Percentiles rank a stretch among this genome's conserved stretches.
phyloP scores from a whole-genome alignment of 2,888 invertebrate genomes.

The Dicyrtomina minuta region DNA sequence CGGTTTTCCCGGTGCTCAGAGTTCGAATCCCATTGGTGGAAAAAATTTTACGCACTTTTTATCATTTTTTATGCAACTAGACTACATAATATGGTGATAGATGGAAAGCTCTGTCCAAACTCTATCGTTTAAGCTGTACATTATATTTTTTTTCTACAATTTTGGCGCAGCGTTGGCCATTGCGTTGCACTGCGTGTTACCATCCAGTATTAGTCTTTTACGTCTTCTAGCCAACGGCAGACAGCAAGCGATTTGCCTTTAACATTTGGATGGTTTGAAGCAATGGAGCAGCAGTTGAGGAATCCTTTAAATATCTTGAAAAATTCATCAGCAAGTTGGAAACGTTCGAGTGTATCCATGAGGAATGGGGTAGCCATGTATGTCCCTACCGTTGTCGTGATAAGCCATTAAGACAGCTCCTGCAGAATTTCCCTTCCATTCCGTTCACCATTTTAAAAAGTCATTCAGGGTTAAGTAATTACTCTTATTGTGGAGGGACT shows the following conservation, averaged over 20 bases:
- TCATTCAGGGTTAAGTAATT: constrained; percentile 69
- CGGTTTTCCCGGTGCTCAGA: too few relatives aligned
- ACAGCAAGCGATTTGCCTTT: constrained; percentile 67
- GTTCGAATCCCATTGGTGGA: too few relatives aligned
- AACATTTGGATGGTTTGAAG: constrained; percentile 66
- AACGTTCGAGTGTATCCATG: constrained; percentile 65
- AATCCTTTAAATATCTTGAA: constrained; percentile 71
- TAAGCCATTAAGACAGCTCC: constrained; percentile 68
- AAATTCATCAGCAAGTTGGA: constrained; percentile 70
- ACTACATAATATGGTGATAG: too few relatives aligned
- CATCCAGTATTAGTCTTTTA: too few relatives aligned
- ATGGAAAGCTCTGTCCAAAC: too few relatives aligned
- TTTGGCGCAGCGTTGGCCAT: too few relatives aligned
- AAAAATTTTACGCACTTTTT: too few relatives aligned
- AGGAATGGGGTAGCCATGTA: constrained; percentile 66
- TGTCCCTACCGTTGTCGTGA: constrained; percentile 67
- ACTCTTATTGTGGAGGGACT: constrained; percentile 69
- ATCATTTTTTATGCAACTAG: too few relatives aligned
- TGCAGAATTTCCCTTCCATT: constrained; percentile 61
- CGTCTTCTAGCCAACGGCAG: constrained; percentile 58
- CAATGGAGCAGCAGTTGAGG: constrained; percentile 64
- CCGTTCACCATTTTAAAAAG: constrained; percentile 68
- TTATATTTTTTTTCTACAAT: too few relatives aligned
- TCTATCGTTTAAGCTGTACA: too few relatives aligned
- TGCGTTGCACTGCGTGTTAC: too few relatives aligned